A percentile compares a stretch with the other conserved stretches of the same genome.
These are phyloP conservation scores for Mizuhopecten yessoensis DNA, from an alignment of 1,140 invertebrate genomes.

Conservation along the genomic window DNA sequence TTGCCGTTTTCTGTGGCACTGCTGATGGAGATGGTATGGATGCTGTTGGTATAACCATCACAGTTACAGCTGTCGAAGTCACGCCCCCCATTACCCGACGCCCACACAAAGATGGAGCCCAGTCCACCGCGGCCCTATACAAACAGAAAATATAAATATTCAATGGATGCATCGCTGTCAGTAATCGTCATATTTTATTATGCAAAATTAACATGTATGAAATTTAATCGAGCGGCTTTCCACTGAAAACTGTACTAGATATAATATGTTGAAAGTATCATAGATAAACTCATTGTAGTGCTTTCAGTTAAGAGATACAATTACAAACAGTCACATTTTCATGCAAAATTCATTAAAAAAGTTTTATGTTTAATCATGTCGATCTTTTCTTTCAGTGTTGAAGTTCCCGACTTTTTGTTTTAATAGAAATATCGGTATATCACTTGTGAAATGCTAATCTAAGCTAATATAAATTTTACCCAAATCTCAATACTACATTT, in stretches of 20 bases:
- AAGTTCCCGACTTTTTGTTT: background rate
- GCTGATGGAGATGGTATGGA: slow-evolving; percentile 98
- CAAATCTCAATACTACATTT: background rate
- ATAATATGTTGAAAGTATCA: no score
- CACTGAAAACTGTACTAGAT: no score
- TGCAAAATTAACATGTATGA: no score
- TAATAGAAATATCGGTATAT: background rate
- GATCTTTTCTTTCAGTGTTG: background rate
- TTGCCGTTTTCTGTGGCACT: slow-evolving; percentile 96
- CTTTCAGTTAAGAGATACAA: no score
- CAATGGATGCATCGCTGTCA: no score
- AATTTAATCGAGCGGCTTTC: no score
- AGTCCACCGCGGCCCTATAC: slow-evolving; percentile 94
- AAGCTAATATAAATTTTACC: background rate
- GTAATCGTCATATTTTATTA: no score
- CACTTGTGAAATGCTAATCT: background rate
- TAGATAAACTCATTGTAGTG: no score
- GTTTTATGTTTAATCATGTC: background rate
- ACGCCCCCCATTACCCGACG: slow-evolving; percentile 98
- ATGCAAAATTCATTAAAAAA: background rate
- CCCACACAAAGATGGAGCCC: slow-evolving; percentile 99
- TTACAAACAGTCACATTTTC: no score
- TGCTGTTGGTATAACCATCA: slow-evolving; percentile 99
- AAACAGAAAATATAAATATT: background rate
- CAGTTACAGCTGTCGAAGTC: slow-evolving; percentile 99